Percentiles rank a stretch among this genome's conserved stretches.
Conservation (phyloP, 1,140 invertebrate genomes). For the Trypoxylus dichotomus region DNA sequence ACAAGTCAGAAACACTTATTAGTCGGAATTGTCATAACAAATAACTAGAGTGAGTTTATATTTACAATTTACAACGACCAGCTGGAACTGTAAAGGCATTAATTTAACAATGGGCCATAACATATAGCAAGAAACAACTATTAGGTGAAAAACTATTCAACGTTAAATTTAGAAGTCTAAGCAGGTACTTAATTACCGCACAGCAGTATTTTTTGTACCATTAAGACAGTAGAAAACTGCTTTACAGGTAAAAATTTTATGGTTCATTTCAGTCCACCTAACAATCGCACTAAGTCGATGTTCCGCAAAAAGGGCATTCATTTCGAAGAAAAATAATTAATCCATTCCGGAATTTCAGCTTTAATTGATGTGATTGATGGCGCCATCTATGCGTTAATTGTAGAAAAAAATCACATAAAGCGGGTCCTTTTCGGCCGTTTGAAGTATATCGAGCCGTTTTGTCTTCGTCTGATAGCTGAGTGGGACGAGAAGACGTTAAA, state of each 20-base stretch:
- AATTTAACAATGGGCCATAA: no score
- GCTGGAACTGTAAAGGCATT: no score
- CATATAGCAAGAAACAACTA: no score
- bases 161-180: no score
- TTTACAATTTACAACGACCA: no score
- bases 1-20: no score
- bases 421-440: neutral
- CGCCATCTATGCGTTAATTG: constrained; percentile 15
- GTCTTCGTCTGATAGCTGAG: neutral
- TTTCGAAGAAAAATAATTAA: neutral
- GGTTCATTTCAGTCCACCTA: neutral
- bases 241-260: neutral
- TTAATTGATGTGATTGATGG: constrained; percentile 23
- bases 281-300: neutral
- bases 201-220: neutral
- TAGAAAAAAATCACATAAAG: constrained; percentile 8
- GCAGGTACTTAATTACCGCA: neutral
- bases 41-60: no score
- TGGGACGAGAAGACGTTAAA: neutral
- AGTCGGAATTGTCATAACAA: no score
- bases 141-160: no score
- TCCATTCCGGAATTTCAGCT: neutral
- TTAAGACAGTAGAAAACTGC: neutral
- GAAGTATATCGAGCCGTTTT: neutral
- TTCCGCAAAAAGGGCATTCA: neutral